phyloP scores from a whole-genome alignment of 2,797 vertebrate genomes.

The Alectoris magna region DNA sequence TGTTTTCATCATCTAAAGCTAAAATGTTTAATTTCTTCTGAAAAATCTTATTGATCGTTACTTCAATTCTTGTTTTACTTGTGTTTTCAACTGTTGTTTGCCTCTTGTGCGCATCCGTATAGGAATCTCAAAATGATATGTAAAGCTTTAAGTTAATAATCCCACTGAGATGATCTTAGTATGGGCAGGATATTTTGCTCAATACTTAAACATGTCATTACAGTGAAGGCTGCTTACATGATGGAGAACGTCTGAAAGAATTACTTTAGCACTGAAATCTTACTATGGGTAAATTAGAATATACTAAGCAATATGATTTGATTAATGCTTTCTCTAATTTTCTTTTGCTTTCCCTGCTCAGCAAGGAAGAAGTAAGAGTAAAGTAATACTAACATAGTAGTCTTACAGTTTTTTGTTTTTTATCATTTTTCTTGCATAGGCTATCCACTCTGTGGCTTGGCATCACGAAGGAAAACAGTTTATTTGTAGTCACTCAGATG shows the following conservation, averaged over 20 bases:
- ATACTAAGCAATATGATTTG: not conserved
- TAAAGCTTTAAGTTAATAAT: not conserved
- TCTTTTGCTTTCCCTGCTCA: not conserved
- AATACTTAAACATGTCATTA: not conserved
- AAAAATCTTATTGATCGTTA: not conserved
- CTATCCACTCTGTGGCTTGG: slow-evolving; percentile 98
- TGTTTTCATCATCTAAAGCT: not conserved
- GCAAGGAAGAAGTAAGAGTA: not conserved
- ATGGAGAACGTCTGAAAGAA: not conserved
- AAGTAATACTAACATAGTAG: not conserved
- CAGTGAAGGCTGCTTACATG: not conserved
- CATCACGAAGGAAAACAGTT: slow-evolving; percentile 99
- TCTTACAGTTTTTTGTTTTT: not conserved
- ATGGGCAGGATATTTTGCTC: not conserved
- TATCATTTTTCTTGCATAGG: slow-evolving; percentile 77
- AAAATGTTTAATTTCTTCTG: not conserved
- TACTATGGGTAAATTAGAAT: not conserved
- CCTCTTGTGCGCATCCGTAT: not conserved
- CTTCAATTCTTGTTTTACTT: fast-evolving
- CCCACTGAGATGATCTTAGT: not conserved
- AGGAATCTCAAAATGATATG: not conserved
- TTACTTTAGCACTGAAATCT: fast-evolving
- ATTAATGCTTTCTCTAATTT: not conserved
- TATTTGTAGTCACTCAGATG: slow-evolving; percentile 98
- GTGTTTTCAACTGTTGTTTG: not conserved